These are phyloP conservation scores for Microcebus murinus DNA, from an alignment of 2,113 vertebrate species.

Conservation along the genomic window DNA sequence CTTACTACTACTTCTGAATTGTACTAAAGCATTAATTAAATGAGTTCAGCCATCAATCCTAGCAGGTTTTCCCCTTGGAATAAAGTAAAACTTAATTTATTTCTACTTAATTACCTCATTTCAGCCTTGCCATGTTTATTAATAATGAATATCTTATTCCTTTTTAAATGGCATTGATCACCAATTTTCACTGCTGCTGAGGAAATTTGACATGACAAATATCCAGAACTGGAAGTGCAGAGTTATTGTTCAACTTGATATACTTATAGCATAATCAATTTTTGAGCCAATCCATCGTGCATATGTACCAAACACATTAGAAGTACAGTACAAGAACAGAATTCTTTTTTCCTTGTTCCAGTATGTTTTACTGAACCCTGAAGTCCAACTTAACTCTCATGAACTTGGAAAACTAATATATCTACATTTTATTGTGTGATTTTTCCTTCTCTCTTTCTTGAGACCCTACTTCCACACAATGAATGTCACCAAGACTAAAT, in stretches of 20 bases:
- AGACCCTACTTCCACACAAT: slow-evolving; percentile 18
- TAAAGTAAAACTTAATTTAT: slow-evolving; percentile 65
- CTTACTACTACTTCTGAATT: slow-evolving; percentile 59
- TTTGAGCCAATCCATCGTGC: slow-evolving; percentile 79
- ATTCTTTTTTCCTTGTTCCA: slow-evolving; percentile 32
- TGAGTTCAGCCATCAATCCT: slow-evolving; percentile 64
- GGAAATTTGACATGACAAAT: slow-evolving; percentile 75
- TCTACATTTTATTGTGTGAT: slow-evolving; percentile 53
- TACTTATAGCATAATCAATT: slow-evolving; percentile 77
- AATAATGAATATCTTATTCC: slow-evolving; percentile 79
- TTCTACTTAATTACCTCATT: slow-evolving; percentile 76
- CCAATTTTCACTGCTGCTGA: slow-evolving; percentile 61
- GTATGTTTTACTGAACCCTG: slow-evolving; percentile 60
- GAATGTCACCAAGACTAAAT: slow-evolving; percentile 72
- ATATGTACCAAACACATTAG: slow-evolving; percentile 75
- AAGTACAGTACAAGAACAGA: slow-evolving; percentile 69
- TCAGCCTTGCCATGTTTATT: slow-evolving; percentile 72
- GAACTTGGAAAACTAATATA: slow-evolving; percentile 69
- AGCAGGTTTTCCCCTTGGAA: slow-evolving; percentile 34
- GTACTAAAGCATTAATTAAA: slow-evolving; percentile 62
- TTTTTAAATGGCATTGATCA: slow-evolving; percentile 77
- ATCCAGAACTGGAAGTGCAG: slow-evolving; percentile 53
- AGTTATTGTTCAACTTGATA: slow-evolving; percentile 74
- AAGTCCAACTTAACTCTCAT: slow-evolving; percentile 72
- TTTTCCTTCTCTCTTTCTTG: not conserved